These are phyloP conservation scores for Quadriops clusia DNA, from an alignment of 2,888 invertebrate species.

Conservation along the genomic window DNA sequence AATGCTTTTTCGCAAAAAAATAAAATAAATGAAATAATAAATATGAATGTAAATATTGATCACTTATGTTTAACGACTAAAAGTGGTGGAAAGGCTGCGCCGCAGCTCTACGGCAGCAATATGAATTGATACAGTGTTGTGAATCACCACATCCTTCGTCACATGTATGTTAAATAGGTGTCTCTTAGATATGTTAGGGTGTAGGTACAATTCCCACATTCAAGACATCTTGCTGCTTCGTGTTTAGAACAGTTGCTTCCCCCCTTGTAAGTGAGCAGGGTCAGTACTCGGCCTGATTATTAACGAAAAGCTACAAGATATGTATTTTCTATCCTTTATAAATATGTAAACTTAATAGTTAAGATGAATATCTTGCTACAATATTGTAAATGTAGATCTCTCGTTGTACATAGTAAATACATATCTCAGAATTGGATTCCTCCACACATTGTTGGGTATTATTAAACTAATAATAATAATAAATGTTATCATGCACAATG, in stretches of 20 bases:
- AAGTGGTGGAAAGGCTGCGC: slow-evolving; percentile 15
- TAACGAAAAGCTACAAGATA: too few relatives aligned
- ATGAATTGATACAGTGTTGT: slow-evolving; percentile 36
- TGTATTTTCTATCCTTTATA: too few relatives aligned
- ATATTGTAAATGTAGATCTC: too few relatives aligned
- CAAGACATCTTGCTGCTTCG: slow-evolving; percentile 32
- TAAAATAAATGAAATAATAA: slow-evolving; percentile 14
- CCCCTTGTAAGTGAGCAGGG: too few relatives aligned
- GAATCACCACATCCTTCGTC: slow-evolving; percentile 25
- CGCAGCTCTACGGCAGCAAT: slow-evolving; percentile 32
- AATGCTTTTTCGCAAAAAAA: slow-evolving; percentile 26
- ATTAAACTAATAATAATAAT: too few relatives aligned
- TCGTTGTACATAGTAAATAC: too few relatives aligned
- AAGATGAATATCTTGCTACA: too few relatives aligned
- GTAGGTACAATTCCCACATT: slow-evolving; percentile 25
- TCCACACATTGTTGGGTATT: too few relatives aligned
- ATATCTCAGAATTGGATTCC: too few relatives aligned
- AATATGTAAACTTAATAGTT: too few relatives aligned
- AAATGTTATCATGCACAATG: too few relatives aligned
- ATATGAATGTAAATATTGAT: slow-evolving; percentile 25
- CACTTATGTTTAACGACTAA: slow-evolving; percentile 22
- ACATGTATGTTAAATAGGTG: slow-evolving; percentile 22
- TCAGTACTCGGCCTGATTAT: too few relatives aligned
- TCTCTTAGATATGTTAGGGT: slow-evolving; percentile 24
- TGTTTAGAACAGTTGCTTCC: slow-evolving; percentile 30